Base-by-base conservation (phyloP, 1,140 invertebrate species). In the Cydia amplana region DNA sequence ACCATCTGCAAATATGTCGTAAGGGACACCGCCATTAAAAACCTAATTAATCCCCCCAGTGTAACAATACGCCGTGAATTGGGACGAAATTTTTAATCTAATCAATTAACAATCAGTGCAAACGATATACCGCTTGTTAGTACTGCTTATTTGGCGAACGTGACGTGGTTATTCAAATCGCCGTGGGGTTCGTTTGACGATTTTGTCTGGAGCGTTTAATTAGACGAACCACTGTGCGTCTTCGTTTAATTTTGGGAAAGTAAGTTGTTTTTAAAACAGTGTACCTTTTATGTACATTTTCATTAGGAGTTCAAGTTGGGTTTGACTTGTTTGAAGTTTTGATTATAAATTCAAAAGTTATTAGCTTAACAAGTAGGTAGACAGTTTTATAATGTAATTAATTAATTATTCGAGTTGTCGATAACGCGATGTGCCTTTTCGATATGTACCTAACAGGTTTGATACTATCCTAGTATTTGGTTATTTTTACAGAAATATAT, bases 81-180 rank as follows among this genome's bases (percentile, higher is more conserved):
- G 87, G 86, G 78, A 78, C 84, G 87, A 90, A 91, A 86, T 93
- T 93, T 91, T 91, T 93, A 93, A 93, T 91, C 88, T 88, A 91
- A 93, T 93, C 90, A 93, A 93, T 93, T 91, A 93, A 87, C 91
- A 93, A 93, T 93, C 91, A 93, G 87, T 88, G 91, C 90, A 90
- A 93, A 81, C 90, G 90, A 93, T 91, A 93, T 85, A 88, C 85
- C 86, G 87, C 90, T 93, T 91, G 90, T 92, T 93, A 92, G 85
- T 84, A 77, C 85, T 90, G 86, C 81, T 91, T 92, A 92, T 92
- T 92, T 92, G 89, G 80, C 73, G 87, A 86, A 91, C 91, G 90
- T 93, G 90, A 92, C 89, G 88, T 79, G 90, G 77, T 81, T 91
- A 91, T 91, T 90, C 80, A 88, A 91, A 91, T 88, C 74, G 77